Base-by-base conservation (phyloP, 2,888 invertebrate genomes). In the Yponomeuta plumbellus region DNA sequence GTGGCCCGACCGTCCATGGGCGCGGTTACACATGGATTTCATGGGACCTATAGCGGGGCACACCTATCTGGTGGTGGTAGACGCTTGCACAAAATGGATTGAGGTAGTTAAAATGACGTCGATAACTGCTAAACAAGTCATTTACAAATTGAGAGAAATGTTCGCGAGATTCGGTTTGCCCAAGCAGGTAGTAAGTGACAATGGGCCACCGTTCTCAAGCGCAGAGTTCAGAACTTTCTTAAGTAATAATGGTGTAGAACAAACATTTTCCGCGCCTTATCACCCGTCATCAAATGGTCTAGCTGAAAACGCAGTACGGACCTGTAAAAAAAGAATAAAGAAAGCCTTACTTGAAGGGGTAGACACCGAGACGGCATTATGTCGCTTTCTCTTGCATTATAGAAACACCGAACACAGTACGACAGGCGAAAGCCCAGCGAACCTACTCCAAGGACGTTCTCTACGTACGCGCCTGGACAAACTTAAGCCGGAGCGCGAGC, bases 231-330 rank as follows among this genome's bases (percentile, higher is more conserved):
- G 23, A 5, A 13, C 11, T 0, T 69, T 68, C 21, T 20, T 68
- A 5, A 20, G n/a, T 0, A 39, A 21, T 1, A 64, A 67, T 23
- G 64, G 64, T 0, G 26, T 68, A 2, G 56, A 62, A 34, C 67
- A 69, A 20, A 57, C 62, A 13, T 67, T 66, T 20, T 62, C 67
- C 11, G 59, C 68, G 34, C 66, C 67, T 1, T 68, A 69, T 40
- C 68, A 68, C 23, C 66, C 68, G n/a, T 34, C 66, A 1, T 68
- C 67, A 11, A 68, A 68, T 39, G 67, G 67, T 23, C 67, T 68
- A 0, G 67, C 66, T 13, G 67, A 67, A 61, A 67, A 66, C 20
- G 64, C 64, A 13, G 61, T 61, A 17, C 23, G 34, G 10, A 61
- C 34, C 23, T 23, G 23, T 61, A 61, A 61, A 26, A 23, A 21